These are phyloP conservation scores for Dromius quadrimaculatus DNA, from an alignment of 2,888 invertebrate species.

Conservation along the genomic window DNA sequence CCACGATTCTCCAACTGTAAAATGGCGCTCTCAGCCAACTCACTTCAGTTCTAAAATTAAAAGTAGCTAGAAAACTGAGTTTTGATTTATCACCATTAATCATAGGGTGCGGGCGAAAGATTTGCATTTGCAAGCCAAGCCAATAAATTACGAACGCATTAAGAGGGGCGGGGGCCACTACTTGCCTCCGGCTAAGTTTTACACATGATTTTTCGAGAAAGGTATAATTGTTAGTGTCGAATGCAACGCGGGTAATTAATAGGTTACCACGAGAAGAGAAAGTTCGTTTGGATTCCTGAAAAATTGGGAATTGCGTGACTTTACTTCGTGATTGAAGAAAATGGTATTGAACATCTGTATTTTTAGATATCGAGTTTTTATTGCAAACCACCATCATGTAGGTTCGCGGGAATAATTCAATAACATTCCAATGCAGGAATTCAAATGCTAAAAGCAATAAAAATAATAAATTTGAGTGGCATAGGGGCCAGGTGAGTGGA, in stretches of 20 bases:
- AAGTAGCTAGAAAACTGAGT: conserved; percentile 41
- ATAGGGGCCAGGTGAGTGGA: too few species aligned
- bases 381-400: too few species aligned
- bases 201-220: conserved; percentile 34
- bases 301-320: neutral
- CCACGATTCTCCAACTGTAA: conserved; percentile 42
- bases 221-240: conserved; percentile 48
- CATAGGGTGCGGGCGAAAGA: conserved; percentile 51
- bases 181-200: conserved; percentile 42
- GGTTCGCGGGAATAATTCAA: too few species aligned
- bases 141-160: conserved; percentile 51
- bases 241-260: conserved; percentile 33
- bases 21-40: conserved; percentile 55
- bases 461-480: too few species aligned
- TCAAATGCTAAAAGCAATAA: too few species aligned
- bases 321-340: too few species aligned
- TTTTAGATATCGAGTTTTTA: too few species aligned
- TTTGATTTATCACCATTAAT: conserved; percentile 51
- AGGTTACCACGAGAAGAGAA: neutral
- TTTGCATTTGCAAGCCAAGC: conserved; percentile 52
- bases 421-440: too few species aligned
- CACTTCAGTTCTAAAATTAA: conserved; percentile 43
- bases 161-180: conserved; percentile 40
- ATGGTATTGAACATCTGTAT: too few species aligned
- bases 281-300: neutral